A percentile compares a stretch with the other conserved stretches of the same genome.
Conservation (phyloP, 2,113 vertebrate species). For the Pyxicephalus adspersus region DNA sequence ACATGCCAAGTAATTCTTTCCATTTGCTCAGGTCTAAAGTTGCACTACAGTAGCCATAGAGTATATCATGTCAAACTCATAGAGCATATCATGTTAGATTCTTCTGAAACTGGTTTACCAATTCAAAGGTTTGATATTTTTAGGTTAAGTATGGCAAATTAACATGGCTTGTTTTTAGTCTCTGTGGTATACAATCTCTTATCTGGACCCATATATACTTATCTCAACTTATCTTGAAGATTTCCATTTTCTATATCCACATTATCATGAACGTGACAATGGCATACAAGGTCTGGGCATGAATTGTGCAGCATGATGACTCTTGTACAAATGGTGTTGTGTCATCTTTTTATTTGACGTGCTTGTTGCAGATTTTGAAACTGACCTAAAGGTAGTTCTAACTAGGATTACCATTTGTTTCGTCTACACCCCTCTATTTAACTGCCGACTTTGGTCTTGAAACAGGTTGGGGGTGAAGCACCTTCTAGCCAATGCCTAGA, state of each 20-base stretch:
- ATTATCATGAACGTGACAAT: background rate
- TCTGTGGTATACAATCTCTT: background rate
- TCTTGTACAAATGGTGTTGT: background rate
- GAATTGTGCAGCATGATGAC: background rate
- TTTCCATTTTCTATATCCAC: too few relatives aligned
- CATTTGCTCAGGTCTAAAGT: slow-evolving; percentile 19
- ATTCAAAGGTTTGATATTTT: background rate
- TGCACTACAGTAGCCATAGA: background rate
- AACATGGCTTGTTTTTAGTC: background rate
- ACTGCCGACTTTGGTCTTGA: too few relatives aligned
- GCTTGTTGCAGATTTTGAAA: background rate
- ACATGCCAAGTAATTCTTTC: slow-evolving; percentile 19
- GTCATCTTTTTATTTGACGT: background rate
- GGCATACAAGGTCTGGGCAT: background rate
- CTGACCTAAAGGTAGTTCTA: too few relatives aligned
- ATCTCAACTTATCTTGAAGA: background rate
- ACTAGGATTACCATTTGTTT: too few relatives aligned
- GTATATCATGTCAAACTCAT: too few relatives aligned
- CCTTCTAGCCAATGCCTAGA: too few relatives aligned
- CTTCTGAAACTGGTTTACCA: background rate
- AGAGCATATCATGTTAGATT: too few relatives aligned
- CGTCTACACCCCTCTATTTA: too few relatives aligned
- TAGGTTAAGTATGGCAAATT: background rate
- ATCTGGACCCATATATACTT: background rate
- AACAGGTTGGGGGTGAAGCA: too few relatives aligned